Evolutionary conservation across 2,888 invertebrate genomes (phyloP).

Genomic region (Heterodera filipjevi): DNA sequence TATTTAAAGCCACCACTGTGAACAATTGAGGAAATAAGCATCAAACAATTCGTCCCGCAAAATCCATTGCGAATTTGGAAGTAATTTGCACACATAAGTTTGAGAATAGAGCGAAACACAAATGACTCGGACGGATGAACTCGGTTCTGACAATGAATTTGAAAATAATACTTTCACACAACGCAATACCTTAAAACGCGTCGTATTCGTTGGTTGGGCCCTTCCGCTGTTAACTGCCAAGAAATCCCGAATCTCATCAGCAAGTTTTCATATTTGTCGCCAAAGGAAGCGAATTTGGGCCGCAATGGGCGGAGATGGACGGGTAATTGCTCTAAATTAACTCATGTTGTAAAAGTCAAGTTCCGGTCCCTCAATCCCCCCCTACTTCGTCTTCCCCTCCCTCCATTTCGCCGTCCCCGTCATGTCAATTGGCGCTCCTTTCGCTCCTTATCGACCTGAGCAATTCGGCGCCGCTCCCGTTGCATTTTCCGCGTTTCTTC

Average conservation of each 20-base stretch:
- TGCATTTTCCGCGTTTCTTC: constrained; percentile 12
- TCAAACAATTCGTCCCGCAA: constrained; percentile 44
- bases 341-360: too few relatives aligned
- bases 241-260: constrained; percentile 69
- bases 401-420: background rate
- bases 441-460: constrained; percentile 30
- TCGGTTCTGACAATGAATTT: constrained; percentile 25
- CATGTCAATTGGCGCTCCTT: constrained; percentile 39
- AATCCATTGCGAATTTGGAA: constrained; percentile 44
- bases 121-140: constrained; percentile 40
- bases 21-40: too few relatives aligned
- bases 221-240: constrained; percentile 67
- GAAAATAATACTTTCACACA: too few relatives aligned
- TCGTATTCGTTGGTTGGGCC: constrained; percentile 70
- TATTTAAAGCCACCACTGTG: too few relatives aligned
- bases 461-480: constrained; percentile 30
- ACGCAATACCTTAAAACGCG: constrained; percentile 68
- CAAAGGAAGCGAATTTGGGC: constrained; percentile 33
- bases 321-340: constrained; percentile 40
- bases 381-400: constrained; percentile 13
- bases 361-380: too few relatives aligned
- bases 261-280: constrained; percentile 65
- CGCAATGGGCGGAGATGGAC: constrained; percentile 28
- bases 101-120: constrained; percentile 43
- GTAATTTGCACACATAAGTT: constrained; percentile 28